phyloP scores from a whole-genome alignment of 2,797 vertebrate genomes.

The Macrochelys suwanniensis region DNA sequence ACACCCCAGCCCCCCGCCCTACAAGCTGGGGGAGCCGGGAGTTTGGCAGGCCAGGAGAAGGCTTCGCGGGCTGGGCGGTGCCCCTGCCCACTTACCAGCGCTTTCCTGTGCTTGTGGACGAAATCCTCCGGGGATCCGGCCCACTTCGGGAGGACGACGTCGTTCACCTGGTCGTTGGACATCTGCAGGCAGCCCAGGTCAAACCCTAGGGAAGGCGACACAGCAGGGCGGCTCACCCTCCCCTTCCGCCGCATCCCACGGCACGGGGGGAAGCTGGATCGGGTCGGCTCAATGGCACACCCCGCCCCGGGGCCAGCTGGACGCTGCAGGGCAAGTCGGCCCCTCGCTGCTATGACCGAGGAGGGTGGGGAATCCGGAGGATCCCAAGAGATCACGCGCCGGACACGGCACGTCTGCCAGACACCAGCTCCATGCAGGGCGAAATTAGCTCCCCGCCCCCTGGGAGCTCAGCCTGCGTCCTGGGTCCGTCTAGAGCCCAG shows the following conservation, averaged over 20 bases:
- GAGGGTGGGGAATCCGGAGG: neutral
- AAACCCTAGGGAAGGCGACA: slow-evolving; percentile 82
- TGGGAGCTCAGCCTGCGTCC: neutral
- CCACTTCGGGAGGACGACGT: slow-evolving; percentile 93
- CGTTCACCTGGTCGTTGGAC: slow-evolving; percentile 89
- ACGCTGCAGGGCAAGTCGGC: neutral
- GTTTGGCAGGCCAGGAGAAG: neutral
- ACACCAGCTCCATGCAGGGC: neutral
- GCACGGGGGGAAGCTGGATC: neutral
- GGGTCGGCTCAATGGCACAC: neutral
- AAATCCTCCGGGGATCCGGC: slow-evolving; percentile 93
- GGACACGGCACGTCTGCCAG: neutral
- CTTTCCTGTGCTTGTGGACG: slow-evolving; percentile 92
- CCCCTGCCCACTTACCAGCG: slow-evolving; percentile 85
- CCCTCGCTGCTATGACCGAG: neutral
- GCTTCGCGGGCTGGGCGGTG: accelerated
- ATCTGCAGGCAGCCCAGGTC: slow-evolving; percentile 94
- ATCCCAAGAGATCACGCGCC: neutral
- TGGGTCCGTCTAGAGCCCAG: neutral
- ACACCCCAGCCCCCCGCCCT: accelerated
- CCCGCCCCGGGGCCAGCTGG: neutral
- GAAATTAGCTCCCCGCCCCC: neutral
- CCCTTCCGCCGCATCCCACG: neutral
- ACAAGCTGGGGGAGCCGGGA: neutral
- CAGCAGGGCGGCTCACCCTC: neutral